A percentile compares a stretch with the other conserved stretches of the same genome.
Evolutionary conservation across 2,888 invertebrate genomes (phyloP).

Genomic region (Dryomyza anilis): DNA sequence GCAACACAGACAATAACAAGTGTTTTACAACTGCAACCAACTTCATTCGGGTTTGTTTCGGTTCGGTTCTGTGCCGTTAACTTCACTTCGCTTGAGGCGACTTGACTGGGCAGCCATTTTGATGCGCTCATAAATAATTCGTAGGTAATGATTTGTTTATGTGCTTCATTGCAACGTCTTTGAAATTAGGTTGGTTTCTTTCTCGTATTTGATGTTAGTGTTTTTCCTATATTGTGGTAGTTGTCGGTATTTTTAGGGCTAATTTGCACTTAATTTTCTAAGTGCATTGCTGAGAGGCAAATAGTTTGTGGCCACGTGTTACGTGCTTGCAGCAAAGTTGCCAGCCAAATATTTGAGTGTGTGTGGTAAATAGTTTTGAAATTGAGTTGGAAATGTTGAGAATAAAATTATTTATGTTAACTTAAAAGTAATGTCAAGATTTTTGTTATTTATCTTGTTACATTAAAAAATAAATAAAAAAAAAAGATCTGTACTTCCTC

Average conservation of each 20-base stretch:
- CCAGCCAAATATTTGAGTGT: neutral
- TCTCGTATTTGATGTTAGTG: neutral
- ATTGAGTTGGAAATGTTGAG: neutral
- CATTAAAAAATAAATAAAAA: no score
- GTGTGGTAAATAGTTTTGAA: neutral
- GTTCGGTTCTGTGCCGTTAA: no score
- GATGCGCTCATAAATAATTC: neutral
- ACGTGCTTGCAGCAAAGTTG: neutral
- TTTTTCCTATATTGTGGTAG: neutral
- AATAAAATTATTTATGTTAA: neutral
- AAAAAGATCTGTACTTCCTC: no score
- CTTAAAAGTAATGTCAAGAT: neutral
- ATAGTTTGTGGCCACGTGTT: neutral
- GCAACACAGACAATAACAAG: no score
- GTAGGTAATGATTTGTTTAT: constrained; percentile 11
- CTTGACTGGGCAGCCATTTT: no score
- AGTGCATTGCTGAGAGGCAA: no score
- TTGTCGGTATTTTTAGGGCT: neutral
- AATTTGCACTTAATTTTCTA: no score
- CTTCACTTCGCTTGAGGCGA: no score
- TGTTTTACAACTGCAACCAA: neutral
- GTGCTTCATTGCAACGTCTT: neutral
- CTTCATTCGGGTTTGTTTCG: neutral
- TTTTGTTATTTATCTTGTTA: no score
- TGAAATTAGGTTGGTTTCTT: neutral